phyloP scores from a whole-genome alignment of 1,140 invertebrate species.

The Steinernema khuongi region DNA sequence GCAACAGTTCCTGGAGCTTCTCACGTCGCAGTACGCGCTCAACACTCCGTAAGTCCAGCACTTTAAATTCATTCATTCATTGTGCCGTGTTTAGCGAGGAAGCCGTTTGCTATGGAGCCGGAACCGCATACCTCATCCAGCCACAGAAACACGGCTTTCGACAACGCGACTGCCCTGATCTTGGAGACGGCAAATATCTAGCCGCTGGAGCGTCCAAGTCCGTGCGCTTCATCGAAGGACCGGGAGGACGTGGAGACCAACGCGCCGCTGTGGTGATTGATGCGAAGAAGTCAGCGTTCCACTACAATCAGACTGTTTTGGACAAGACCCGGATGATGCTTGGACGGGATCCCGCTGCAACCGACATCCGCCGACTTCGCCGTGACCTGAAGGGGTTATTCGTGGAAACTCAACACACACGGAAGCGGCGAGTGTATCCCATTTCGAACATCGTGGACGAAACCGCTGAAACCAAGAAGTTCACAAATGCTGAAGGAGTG shows the following conservation, averaged over 20 bases:
- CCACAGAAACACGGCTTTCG: not conserved
- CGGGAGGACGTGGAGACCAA: conserved; percentile 2
- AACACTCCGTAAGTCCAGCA: not conserved
- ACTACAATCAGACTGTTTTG: not conserved
- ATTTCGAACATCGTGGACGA: not conserved
- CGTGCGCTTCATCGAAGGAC: conserved; percentile 22
- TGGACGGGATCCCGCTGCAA: not conserved
- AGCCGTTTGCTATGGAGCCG: conserved; percentile 1
- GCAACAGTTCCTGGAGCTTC: not conserved
- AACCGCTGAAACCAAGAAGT: not conserved
- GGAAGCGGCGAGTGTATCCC: not conserved
- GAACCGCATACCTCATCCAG: conserved; percentile 17
- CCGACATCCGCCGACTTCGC: not conserved
- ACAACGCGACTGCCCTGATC: not conserved
- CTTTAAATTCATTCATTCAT: not conserved
- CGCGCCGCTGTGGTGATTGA: conserved; percentile 17
- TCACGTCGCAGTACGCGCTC: not conserved
- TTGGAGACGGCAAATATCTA: conserved; percentile 23
- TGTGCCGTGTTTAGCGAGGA: not conserved
- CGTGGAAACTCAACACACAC: not conserved
- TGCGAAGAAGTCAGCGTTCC: conserved; percentile 27
- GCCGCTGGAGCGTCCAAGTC: not conserved
- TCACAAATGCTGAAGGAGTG: not conserved
- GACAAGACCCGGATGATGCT: not conserved
- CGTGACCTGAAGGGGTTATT: conserved; percentile 4